Evolutionary conservation across 2,797 vertebrate genomes (phyloP).

Genomic region (Scolopax bukidnonensis): DNA sequence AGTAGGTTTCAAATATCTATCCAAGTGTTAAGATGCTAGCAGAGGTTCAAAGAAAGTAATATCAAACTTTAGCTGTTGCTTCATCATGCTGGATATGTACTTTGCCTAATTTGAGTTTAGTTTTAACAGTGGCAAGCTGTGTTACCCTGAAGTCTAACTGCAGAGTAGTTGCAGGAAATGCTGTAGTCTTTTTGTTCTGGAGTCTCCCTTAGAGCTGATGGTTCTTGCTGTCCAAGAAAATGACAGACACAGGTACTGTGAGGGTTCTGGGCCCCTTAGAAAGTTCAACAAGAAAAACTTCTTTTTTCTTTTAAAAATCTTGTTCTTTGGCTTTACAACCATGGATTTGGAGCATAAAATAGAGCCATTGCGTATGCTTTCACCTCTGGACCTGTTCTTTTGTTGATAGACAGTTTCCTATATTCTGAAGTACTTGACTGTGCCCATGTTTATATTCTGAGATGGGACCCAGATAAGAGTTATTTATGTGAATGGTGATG

Average conservation of each 20-base stretch:
- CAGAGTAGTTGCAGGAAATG: not conserved
- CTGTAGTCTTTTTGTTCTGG: not conserved
- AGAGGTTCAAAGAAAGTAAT: not conserved
- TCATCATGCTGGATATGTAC: not conserved
- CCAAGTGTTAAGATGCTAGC: constrained; percentile 1
- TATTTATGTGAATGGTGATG: not conserved
- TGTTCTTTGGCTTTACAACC: not conserved
- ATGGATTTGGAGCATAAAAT: not conserved
- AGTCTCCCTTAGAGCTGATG: not conserved
- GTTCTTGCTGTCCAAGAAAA: not conserved
- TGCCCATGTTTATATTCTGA: not conserved
- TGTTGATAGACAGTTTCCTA: not conserved
- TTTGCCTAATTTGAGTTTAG: not conserved
- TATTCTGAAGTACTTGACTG: not conserved
- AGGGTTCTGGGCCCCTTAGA: not conserved
- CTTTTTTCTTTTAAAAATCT: not conserved
- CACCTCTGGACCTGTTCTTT: not conserved
- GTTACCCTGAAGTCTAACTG: not conserved
- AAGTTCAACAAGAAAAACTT: not conserved
- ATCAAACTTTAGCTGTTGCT: constrained; percentile 22
- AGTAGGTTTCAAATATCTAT: not conserved
- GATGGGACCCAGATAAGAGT: not conserved
- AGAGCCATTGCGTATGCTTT: not conserved
- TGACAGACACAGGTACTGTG: not conserved
- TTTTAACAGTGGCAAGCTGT: not conserved